These are phyloP conservation scores for Chauna torquata DNA, from an alignment of 2,113 vertebrate genomes.

Conservation along the genomic window DNA sequence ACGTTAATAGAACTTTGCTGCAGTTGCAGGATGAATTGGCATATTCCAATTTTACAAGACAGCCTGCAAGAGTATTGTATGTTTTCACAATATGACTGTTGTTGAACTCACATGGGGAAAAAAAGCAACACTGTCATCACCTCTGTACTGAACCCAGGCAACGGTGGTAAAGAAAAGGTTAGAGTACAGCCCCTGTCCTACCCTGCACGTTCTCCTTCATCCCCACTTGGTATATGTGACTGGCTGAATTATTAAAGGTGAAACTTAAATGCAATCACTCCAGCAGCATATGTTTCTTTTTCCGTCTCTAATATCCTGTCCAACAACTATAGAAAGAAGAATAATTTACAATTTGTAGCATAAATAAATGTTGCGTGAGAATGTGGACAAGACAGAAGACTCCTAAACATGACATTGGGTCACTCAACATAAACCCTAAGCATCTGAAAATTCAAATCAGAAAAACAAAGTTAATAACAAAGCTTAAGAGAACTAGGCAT, in stretches of 20 bases:
- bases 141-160: neutral
- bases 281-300: neutral
- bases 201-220: neutral
- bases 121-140: neutral
- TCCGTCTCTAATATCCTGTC: neutral
- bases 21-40: neutral
- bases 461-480: conserved; percentile 14
- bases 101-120: neutral
- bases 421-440: neutral
- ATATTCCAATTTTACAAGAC: neutral
- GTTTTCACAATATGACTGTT: neutral
- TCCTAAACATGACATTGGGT: neutral
- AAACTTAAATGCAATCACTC: neutral
- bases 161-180: neutral
- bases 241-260: neutral
- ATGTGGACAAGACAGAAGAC: neutral
- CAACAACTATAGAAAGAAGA: neutral
- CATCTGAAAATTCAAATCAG: neutral
- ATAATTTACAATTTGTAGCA: neutral
- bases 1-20: neutral
- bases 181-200: neutral
- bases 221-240: neutral
- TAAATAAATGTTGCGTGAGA: neutral
- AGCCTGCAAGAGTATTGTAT: neutral
- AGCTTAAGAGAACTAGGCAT: conserved; percentile 32